Evolutionary conservation across 1,140 invertebrate genomes (phyloP), one percentile per base, ranked within the genome.

Genomic region (Aporrectodea caliginosa): DNA sequence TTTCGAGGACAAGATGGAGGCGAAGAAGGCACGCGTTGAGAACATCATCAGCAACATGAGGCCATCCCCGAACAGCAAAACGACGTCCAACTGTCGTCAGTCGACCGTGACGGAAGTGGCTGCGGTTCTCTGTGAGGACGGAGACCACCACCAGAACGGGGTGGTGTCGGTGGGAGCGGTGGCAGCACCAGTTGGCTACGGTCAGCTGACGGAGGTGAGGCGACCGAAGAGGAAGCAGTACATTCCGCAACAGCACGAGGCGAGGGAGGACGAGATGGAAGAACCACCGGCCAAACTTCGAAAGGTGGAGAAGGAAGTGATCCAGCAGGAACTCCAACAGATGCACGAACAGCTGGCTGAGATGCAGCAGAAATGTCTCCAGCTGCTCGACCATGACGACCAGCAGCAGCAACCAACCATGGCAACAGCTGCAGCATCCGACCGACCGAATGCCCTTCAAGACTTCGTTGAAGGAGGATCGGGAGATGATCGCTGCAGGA

Each of bases 201-300:
- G 43, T 6, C 43, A 58, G 43, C 22, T 22, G 43, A 12, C 43
- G 43, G 43, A 58, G 43, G 43, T 58, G 43, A 58, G 43, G 43
- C 43, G 97, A 94, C 89, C 97, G 87, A 98, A 98, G 89, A 91
- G 96, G 30, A 98, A 98, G 88, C 90, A 98, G n/a, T 97, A 97
- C 86, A 94, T 97, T 84, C 96, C 96, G 0, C 95, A 97, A 86
- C 95, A 97, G 84, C 95, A 97, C 85, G 94, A 95, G 72, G 73
- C 85, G 0, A 81, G 83, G 16, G 84, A 81, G 75, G 75, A 78
- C 30, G 82, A 82, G 29, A 84, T 2, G 33, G 34, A 76, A n/a
- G 75, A 83, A 78, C 83, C 82, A 73, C 83, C 85, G 87, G 84
- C 83, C 84, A 85, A 91, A 90, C 80, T 90, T 93, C 83, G 92